Conservation (phyloP, 2,797 vertebrate genomes). For the Semotilus atromaculatus region DNA sequence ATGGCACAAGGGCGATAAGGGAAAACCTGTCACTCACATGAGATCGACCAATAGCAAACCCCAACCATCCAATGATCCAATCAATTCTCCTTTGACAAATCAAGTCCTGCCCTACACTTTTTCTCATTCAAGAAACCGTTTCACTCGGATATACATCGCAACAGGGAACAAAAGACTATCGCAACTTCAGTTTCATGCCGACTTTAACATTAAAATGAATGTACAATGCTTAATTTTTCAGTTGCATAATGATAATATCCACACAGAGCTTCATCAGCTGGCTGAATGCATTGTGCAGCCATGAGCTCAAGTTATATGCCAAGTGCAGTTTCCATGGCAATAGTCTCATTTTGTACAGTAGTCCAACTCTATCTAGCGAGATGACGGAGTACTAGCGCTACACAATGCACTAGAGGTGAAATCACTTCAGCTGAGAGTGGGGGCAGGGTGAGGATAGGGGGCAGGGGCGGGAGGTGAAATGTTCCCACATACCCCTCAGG, state of each 20-base stretch:
- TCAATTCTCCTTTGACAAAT: neutral
- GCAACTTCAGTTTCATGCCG: neutral
- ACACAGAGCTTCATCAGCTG: constrained; percentile 44
- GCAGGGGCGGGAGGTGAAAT: constrained; percentile 65
- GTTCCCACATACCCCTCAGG: constrained; percentile 70
- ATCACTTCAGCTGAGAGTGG: constrained; percentile 60
- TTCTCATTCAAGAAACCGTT: neutral
- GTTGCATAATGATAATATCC: constrained; percentile 44
- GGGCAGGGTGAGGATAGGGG: constrained; percentile 45
- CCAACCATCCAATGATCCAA: neutral
- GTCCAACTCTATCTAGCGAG: constrained; percentile 64
- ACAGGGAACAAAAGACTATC: neutral
- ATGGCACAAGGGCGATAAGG: neutral
- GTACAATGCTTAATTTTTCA: constrained; percentile 1
- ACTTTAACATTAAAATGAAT: neutral
- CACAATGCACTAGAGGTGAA: constrained; percentile 57
- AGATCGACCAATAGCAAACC: neutral
- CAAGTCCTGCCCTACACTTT: neutral
- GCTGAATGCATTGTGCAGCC: constrained; percentile 50
- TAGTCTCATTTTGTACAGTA: constrained; percentile 70
- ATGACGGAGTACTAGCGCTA: constrained; percentile 61
- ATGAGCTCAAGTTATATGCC: constrained; percentile 64
- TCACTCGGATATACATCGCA: neutral
- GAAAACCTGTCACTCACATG: neutral
- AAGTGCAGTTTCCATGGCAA: constrained; percentile 77